A percentile compares a stretch with the other conserved stretches of the same genome.
phyloP scores from a whole-genome alignment of 2,888 invertebrate species.

The Cantharis lateralis region DNA sequence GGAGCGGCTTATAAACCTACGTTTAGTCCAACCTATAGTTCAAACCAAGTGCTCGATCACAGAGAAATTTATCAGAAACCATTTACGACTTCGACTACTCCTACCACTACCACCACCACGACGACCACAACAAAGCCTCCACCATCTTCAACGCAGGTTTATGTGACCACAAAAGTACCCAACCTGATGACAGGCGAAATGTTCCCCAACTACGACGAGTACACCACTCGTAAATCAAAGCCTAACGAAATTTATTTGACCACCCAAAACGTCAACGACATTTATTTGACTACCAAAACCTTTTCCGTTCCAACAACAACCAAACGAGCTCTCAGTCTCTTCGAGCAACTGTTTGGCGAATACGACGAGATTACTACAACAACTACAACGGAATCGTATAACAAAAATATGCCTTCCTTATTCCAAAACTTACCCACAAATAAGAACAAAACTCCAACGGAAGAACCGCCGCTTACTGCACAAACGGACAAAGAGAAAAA shows the following conservation, averaged over 20 bases:
- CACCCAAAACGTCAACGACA: conserved; percentile 37
- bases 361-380: conserved; percentile 48
- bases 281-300: conserved; percentile 32
- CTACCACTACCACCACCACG: not conserved
- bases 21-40: conserved; percentile 51
- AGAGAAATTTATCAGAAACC: not conserved
- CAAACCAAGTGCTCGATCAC: conserved; percentile 34
- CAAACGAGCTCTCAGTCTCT: conserved; percentile 51
- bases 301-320: conserved; percentile 48
- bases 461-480: conserved; percentile 31
- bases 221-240: conserved; percentile 9
- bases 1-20: conserved; percentile 50
- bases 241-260: conserved; percentile 43
- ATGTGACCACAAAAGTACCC: conserved; percentile 41
- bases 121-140: conserved; percentile 38
- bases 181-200: conserved; percentile 49
- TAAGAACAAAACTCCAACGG: conserved; percentile 33
- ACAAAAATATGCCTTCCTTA: conserved; percentile 27
- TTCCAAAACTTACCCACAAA: conserved; percentile 40
- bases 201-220: conserved; percentile 47
- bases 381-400: conserved; percentile 23
- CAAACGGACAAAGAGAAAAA: conserved; percentile 15
- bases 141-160: conserved; percentile 37
- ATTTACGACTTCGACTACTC: not conserved
- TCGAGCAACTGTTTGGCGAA: conserved; percentile 55